Evolutionary conservation across 2,888 invertebrate species (phyloP), one percentile per base, ranked within the genome.

Genomic region (Elegia similella): DNA sequence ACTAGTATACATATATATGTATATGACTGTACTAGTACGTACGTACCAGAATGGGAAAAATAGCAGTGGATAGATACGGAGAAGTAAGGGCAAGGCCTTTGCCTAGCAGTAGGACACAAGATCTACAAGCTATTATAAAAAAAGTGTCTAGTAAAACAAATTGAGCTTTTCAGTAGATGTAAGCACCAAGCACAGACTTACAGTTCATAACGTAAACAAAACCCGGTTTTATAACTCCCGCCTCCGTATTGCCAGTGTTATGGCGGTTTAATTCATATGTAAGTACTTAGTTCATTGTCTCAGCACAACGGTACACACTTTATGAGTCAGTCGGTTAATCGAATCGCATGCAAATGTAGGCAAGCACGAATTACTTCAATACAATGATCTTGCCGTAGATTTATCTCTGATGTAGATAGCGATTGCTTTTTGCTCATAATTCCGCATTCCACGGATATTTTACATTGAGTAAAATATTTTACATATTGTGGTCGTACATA

Each of bases 301-400:
- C 15, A 48, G 30, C 30, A 13, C 48, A 48, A 48, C 48, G 48
- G 48, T 30, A 48, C 29, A 13, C 23, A 13, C n/a, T 38, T 38
- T 48, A 8, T 32, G 48, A 48, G 48, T 48, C 48, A 48, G 48
- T 48, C 32, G 48, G 48, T 15, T 48, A 48, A 32, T 48, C 30
- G 32, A 23, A 8, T 15, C 23, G 29, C 15, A 48, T 32, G 32
- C 48, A 48, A 48, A 48, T 32, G 32, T 48, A 15, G 38, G 38
- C 38, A 3, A 38, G n/a, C 46, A 46, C n/a, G 46, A 46, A 46
- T 46, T 46, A 32, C 8, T 13, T 15, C 15, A 48, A 15, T 15
- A 48, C 15, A 32, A 48, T 48, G 13, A 32, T 30, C 8, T 30
- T 12, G 12, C 48, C 2, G 30, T 48, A 13, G 30, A 48, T 48